Evolutionary conservation across 2,888 invertebrate species (phyloP), one percentile per base, ranked within the genome.

Genomic region (Morpho achilles): DNA sequence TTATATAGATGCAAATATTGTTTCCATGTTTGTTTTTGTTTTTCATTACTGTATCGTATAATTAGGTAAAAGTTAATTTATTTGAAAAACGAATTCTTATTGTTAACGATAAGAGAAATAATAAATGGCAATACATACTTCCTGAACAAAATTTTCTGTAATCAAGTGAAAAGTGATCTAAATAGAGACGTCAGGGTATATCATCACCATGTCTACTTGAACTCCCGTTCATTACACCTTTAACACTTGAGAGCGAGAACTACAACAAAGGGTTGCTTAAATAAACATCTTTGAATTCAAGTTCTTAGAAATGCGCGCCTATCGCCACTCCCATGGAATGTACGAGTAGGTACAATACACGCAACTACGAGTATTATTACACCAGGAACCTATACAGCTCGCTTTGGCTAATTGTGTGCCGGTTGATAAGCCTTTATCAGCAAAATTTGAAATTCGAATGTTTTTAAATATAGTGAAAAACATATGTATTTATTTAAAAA

Each of bases 301-400:
- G 63, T 82, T 80, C 80, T 71, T 42, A 69, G 79, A 79, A 82
- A 64, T 66, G 65, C 66, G 59, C 63, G 63, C 61, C 61, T 61
- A 47, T 56, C 60, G 64, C 68, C 66, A 64, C 67, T 62, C 62
- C 64, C 59, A 56, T 59, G 65, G 65, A 69, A 73, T 70, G 67
- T 59, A 56, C 51, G 32, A 32, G 32, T 32, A 32, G 32, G 32
- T 32, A 32, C 32, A 59, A 58, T 58, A 59, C 44, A 48, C 53
- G 53, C 50, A 61, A 50, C 52, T 52, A 32, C 32, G 32, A 32
- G 5, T 32, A 32, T 32, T 32, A 53, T 43, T 55, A 50, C 54
- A 58, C 55, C 40, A 45, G 63, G 56, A 61, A 59, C 51, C 57
- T n/a, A 60, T 52, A 57, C 16, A 10, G 51, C 42, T 43, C 47